Evolutionary conservation across 2,113 vertebrate genomes (phyloP).

Genomic region (Coreoperca whiteheadi): DNA sequence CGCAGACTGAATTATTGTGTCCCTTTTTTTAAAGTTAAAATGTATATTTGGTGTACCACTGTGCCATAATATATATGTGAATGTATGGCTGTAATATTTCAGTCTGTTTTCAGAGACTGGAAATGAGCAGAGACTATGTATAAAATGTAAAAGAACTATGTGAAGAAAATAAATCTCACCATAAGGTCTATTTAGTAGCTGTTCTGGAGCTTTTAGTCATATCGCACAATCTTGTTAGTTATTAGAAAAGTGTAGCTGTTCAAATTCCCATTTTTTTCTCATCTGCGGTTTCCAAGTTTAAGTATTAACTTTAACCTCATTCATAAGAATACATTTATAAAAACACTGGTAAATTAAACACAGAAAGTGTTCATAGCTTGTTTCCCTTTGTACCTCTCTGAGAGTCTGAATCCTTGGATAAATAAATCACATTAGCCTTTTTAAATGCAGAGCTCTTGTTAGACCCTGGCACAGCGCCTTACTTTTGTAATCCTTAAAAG

Average conservation of each 20-base stretch:
- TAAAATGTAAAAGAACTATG: not conserved
- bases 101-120: not conserved
- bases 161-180: not conserved
- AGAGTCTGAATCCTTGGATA: slow-evolving; percentile 1
- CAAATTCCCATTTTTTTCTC: not conserved
- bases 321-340: not conserved
- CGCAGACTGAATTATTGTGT: not conserved
- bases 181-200: not conserved
- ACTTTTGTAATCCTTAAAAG: slow-evolving; percentile 61
- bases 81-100: not conserved
- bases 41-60: not conserved
- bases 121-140: not conserved
- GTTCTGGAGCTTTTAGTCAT: not conserved
- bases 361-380: not conserved
- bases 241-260: no score
- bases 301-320: not conserved
- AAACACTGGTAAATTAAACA: not conserved
- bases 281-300: not conserved
- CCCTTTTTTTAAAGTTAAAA: not conserved
- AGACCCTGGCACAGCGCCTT: slow-evolving; percentile 53
- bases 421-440: slow-evolving; percentile 44
- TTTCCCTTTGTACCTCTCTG: slow-evolving; percentile 2
- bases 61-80: not conserved
- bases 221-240: not conserved
- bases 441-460: slow-evolving; percentile 37